Evolutionary conservation across 1,140 invertebrate species (phyloP).

Genomic region (Cardiocondyla obscurior): DNA sequence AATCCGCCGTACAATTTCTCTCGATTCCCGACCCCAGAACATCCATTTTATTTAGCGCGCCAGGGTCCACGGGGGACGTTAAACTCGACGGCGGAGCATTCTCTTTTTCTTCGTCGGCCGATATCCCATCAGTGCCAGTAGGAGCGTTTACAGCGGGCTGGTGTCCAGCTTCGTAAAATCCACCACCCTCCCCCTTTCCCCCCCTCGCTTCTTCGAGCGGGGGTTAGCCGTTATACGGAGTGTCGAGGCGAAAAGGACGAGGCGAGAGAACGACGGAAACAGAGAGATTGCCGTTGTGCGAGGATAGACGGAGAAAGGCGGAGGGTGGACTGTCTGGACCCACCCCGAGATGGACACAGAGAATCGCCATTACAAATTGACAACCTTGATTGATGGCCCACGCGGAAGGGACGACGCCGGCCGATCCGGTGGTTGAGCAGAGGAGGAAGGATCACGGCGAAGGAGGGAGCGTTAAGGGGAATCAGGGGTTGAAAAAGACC

Average conservation of each 20-base stretch:
- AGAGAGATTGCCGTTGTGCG: constrained; percentile 54
- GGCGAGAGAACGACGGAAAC: constrained; percentile 37
- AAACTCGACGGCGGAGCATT: constrained; percentile 65
- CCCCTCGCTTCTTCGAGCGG: constrained; percentile 8
- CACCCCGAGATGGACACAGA: constrained; percentile 82
- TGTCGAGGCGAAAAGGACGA: constrained; percentile 23
- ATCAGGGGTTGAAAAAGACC: constrained; percentile 66
- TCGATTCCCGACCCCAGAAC: constrained; percentile 80
- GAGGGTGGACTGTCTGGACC: constrained; percentile 69
- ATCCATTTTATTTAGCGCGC: constrained; percentile 83
- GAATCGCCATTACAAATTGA: constrained; percentile 86
- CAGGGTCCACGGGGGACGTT: constrained; percentile 73
- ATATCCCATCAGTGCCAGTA: constrained; percentile 69
- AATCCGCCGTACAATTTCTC: constrained; percentile 78
- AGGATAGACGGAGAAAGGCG: constrained; percentile 58
- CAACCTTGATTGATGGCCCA: constrained; percentile 84
- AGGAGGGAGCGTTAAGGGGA: constrained; percentile 69
- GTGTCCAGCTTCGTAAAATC: constrained; percentile 63
- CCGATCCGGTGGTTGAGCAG: constrained; percentile 52
- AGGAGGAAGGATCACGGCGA: constrained; percentile 68
- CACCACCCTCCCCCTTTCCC: constrained; percentile 18
- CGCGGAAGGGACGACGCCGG: constrained; percentile 74
- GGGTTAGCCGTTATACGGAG: constrained; percentile 58
- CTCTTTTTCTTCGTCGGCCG: constrained; percentile 66
- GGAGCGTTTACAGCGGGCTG: constrained; percentile 66